Evolutionary conservation across 2,113 vertebrate species (phyloP).

Genomic region (Tupaia tana): DNA sequence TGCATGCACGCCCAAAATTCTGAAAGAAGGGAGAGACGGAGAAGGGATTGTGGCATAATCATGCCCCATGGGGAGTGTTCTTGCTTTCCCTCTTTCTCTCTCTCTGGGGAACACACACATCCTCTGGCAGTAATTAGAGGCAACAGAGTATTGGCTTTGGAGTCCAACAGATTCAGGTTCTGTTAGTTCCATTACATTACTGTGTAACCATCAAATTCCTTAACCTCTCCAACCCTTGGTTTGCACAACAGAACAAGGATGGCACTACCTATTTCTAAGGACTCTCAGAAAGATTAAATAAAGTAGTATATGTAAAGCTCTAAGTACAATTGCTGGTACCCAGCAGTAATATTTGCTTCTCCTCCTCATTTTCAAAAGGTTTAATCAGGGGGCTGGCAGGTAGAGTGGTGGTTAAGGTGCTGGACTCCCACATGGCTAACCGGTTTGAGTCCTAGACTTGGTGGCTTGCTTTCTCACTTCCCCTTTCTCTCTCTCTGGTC

Average conservation of each 20-base stretch:
- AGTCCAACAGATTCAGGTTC: constrained; percentile 42
- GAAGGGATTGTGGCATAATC: too few relatives aligned
- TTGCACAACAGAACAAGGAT: constrained; percentile 62
- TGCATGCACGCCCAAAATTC: too few relatives aligned
- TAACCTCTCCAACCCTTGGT: neutral
- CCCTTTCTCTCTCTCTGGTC: too few relatives aligned
- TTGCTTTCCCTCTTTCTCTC: too few relatives aligned
- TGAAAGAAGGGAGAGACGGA: too few relatives aligned
- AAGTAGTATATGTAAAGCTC: neutral
- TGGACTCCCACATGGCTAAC: too few relatives aligned
- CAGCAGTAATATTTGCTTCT: neutral
- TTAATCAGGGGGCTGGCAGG: neutral
- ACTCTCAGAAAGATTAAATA: constrained; percentile 51
- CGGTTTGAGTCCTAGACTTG: too few relatives aligned
- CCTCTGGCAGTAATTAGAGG: too few relatives aligned
- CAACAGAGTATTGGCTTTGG: neutral
- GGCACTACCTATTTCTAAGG: constrained; percentile 6
- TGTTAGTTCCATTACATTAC: neutral
- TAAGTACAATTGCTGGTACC: constrained; percentile 23
- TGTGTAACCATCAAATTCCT: constrained; percentile 50
- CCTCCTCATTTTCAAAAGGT: constrained; percentile 30
- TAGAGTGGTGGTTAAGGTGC: too few relatives aligned
- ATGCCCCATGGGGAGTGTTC: too few relatives aligned
- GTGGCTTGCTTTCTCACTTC: too few relatives aligned
- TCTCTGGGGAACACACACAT: too few relatives aligned